Percentiles rank a stretch among this genome's conserved stretches.
These are phyloP conservation scores for Drosophila athabasca DNA, from an alignment of 1,140 invertebrate genomes.

Conservation along the genomic window DNA sequence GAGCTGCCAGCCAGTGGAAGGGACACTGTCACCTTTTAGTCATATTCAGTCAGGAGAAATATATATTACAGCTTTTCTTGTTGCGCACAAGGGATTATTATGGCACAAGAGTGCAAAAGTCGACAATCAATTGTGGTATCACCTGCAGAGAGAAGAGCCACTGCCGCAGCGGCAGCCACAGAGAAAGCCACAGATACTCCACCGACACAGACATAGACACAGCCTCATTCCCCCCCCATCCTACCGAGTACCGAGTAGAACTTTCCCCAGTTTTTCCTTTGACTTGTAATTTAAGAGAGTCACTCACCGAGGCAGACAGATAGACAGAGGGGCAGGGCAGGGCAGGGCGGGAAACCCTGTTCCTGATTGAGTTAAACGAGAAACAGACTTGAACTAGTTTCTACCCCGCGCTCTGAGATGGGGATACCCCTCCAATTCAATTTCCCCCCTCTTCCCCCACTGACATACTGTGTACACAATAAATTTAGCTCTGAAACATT, in stretches of 20 bases:
- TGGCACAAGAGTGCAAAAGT: constrained; percentile 58
- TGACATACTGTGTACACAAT: constrained; percentile 51
- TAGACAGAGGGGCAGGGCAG: neutral
- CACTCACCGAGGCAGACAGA: neutral
- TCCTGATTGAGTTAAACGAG: constrained; percentile 59
- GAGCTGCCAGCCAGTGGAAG: too few relatives aligned
- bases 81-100: constrained; percentile 53
- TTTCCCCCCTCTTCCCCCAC: neutral
- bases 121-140: constrained; percentile 65
- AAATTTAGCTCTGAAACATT: constrained; percentile 67
- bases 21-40: too few relatives aligned
- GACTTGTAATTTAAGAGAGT: constrained; percentile 57
- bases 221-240: constrained; percentile 1
- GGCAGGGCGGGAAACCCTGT: constrained; percentile 9
- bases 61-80: constrained; percentile 5
- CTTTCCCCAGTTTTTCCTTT: constrained; percentile 40
- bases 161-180: constrained; percentile 24
- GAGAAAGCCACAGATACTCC: constrained; percentile 1
- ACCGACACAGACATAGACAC: neutral
- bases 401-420: constrained; percentile 8
- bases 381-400: constrained; percentile 64
- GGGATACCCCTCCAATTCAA: neutral
- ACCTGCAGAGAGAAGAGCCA: constrained; percentile 21
- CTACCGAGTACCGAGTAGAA: neutral
- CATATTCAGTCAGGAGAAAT: neutral